Evolutionary conservation across 2,797 vertebrate genomes (phyloP).

Genomic region (Catamblyrhynchus diadema): DNA sequence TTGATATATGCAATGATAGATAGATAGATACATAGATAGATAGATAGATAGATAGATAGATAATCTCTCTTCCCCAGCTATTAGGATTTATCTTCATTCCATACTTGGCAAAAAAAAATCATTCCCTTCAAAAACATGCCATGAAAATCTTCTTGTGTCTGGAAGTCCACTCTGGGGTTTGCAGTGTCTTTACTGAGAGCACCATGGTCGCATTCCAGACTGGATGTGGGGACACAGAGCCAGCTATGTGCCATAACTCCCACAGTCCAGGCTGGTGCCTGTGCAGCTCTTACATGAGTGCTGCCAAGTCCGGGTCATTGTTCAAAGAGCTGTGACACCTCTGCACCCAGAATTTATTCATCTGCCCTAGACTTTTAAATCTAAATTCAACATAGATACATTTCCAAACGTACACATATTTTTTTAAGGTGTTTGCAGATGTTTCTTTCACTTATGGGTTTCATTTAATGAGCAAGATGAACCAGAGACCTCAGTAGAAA

Average conservation of each 20-base stretch:
- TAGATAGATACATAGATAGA: neutral
- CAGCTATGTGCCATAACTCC: fast-evolving
- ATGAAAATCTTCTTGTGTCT: neutral
- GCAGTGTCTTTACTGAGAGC: neutral
- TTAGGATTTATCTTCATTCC: neutral
- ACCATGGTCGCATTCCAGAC: fast-evolving
- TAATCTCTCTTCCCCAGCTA: neutral
- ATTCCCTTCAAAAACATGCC: neutral
- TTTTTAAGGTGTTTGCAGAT: neutral
- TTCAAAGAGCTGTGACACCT: neutral
- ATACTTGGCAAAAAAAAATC: neutral
- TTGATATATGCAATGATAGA: neutral
- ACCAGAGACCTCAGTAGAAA: neutral
- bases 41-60: neutral
- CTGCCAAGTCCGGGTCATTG: fast-evolving
- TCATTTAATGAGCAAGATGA: conserved; percentile 11
- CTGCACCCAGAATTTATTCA: neutral
- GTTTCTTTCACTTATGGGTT: neutral
- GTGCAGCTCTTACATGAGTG: neutral
- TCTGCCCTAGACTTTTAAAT: neutral
- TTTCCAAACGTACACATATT: neutral
- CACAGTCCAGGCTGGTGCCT: neutral
- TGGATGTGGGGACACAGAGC: neutral
- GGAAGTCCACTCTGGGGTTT: neutral
- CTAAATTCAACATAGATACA: neutral